These are phyloP conservation scores for Gonatopus flavifemur DNA, from an alignment of 1,140 invertebrate genomes.

Conservation along the genomic window DNA sequence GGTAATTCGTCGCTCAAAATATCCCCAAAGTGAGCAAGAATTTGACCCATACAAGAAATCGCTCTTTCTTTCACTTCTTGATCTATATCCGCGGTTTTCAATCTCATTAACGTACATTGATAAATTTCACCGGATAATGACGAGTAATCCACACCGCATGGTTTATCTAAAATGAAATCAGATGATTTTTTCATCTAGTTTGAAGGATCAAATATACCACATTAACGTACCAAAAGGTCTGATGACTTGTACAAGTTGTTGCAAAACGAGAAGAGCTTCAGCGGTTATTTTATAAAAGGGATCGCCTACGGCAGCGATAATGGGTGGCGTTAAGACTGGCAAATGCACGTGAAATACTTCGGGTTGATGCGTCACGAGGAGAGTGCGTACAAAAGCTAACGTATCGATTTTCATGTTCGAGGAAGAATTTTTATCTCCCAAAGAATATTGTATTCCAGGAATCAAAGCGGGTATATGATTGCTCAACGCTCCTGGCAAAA, in stretches of 20 bases:
- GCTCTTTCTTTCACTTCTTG: constrained; percentile 98
- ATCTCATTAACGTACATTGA: constrained; percentile 77
- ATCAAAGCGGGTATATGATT: constrained; percentile 84
- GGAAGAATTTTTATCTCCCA: constrained; percentile 91
- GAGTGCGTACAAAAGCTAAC: constrained; percentile 86
- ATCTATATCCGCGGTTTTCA: constrained; percentile 95
- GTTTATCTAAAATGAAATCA: constrained; percentile 45
- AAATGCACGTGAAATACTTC: constrained; percentile 75
- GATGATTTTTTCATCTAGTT: not conserved
- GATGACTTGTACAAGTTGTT: constrained; percentile 93
- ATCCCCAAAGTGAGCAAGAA: constrained; percentile 90
- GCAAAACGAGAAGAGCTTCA: constrained; percentile 88
- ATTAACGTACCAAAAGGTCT: constrained; percentile 73
- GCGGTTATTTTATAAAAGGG: constrained; percentile 98
- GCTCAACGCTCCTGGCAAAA: constrained; percentile 84
- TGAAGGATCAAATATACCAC: not conserved
- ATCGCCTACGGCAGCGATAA: constrained; percentile 88
- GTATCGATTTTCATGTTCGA: constrained; percentile 99
- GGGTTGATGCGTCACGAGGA: constrained; percentile 82
- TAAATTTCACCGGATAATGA: constrained; percentile 83
- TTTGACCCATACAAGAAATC: constrained; percentile 96
- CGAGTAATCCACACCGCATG: constrained; percentile 73
- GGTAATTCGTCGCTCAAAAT: constrained; percentile 71
- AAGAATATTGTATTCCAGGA: constrained; percentile 87
- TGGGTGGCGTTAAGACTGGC: constrained; percentile 79